These are phyloP conservation scores for Palythoa caribaeorum DNA, from an alignment of 92 coral and sea anemone species.

Conservation along the genomic window DNA sequence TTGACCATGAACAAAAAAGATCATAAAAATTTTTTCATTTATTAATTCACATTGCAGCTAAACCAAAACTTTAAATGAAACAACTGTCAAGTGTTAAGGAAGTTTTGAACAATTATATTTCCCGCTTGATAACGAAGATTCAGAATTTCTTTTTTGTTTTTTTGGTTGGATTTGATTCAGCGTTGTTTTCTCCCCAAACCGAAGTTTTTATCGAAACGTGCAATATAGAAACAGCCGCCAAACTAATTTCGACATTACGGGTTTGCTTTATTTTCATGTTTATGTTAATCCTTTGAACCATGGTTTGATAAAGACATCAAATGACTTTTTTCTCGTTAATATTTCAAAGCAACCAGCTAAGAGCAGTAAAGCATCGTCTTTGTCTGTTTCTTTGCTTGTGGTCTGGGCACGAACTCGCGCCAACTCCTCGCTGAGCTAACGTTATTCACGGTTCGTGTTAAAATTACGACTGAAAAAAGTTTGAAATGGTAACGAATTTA, in stretches of 20 bases:
- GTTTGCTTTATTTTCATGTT: neutral
- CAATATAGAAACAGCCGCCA: neutral
- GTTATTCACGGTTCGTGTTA: neutral
- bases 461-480: no score
- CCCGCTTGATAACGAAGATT: neutral
- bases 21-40: neutral
- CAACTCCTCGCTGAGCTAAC: neutral
- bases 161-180: neutral
- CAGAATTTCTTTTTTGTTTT: neutral
- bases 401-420: neutral
- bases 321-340: constrained; percentile 3
- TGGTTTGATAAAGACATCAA: neutral
- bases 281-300: constrained; percentile 32
- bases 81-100: neutral
- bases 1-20: neutral
- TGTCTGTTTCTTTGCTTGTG: neutral
- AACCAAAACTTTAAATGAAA: neutral
- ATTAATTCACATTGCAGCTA: no score
- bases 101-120: neutral
- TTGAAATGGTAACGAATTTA: no score
- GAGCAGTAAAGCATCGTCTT: neutral
- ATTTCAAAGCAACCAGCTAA: constrained; percentile 25
- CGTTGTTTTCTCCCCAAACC: neutral
- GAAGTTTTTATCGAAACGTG: no score
- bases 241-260: neutral